Base-by-base conservation (phyloP, 2,797 vertebrate genomes). In the Enteromius thamalakanensis region DNA sequence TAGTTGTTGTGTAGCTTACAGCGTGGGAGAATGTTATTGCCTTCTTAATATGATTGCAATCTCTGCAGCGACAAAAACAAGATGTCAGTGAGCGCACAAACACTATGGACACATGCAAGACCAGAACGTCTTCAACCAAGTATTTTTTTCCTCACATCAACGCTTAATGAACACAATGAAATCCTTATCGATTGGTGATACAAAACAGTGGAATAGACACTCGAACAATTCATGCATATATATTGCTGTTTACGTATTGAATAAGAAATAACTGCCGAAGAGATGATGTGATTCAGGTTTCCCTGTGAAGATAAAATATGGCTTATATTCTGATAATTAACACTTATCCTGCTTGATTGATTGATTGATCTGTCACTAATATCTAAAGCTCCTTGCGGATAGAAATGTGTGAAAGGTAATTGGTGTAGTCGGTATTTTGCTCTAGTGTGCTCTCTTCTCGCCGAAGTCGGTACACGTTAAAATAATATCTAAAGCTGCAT, bases 261-360 rank as follows among this genome's bases (percentile, higher is more conserved):
- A 92, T 92, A 88, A 90, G 90, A 94, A 90, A 88, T 83, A 71
- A 84, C 78, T 55, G 83, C 77, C 84, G 91, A 92, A 89, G 88
- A 90, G 87, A 91, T 86, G 86, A 91, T 86, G 91, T 90, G 92
- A 89, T 91, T 92, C 90, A 90, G 85, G 87, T 91, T 90, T 92
- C 90, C 88, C 92, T 92, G 91, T 91, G 89, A 88, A 87, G 90
- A 87, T 90, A 85, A 94, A 94, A 95, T 96, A 96, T 96, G 95
- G 95, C 95, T 96, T 96, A 92, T 94, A 93, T 88, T 89, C 86
- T 88, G 83, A 92, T 90, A 91, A 87, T 85, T 89, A 86, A 87
- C 87, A 80, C 85, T 81, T 72, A 55, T 86, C 60, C 86, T 78
- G 86, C 84, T 89, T 87, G 91, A 90, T 90, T 87, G 81, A 14